Percentiles rank a stretch among this genome's conserved stretches.
Evolutionary conservation across 2,888 invertebrate species (phyloP).

Genomic region (Microplitis manilae): DNA sequence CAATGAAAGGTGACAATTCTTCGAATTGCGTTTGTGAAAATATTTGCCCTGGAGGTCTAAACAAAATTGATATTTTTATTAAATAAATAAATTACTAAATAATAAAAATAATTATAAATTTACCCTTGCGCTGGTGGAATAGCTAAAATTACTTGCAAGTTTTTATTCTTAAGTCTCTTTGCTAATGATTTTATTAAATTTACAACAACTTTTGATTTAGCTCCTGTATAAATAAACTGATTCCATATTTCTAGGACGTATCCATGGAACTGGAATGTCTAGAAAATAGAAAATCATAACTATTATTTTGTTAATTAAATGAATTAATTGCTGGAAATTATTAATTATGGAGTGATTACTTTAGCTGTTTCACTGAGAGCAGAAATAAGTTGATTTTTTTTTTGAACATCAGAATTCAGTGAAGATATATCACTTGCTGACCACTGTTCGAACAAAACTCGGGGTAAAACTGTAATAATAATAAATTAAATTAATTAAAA

Average conservation of each 20-base stretch:
- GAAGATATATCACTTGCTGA: slow-evolving; percentile 81
- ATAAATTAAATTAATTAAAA: background rate
- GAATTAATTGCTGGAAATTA: slow-evolving; percentile 80
- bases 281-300: slow-evolving; percentile 76
- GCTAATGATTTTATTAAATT: slow-evolving; percentile 79
- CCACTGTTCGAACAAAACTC: slow-evolving; percentile 93
- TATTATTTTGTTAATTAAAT: slow-evolving; percentile 73
- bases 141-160: slow-evolving; percentile 81
- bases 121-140: slow-evolving; percentile 84
- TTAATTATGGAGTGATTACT: slow-evolving; percentile 76
- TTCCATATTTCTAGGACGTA: slow-evolving; percentile 93
- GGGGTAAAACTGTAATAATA: slow-evolving; percentile 83
- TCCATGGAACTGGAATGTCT: slow-evolving; percentile 89
- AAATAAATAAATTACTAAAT: slow-evolving; percentile 48
- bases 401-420: slow-evolving; percentile 80
- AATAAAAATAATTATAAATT: slow-evolving; percentile 26
- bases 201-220: slow-evolving; percentile 75
- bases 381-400: slow-evolving; percentile 79
- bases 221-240: slow-evolving; percentile 80
- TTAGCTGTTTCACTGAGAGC: slow-evolving; percentile 77
- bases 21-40: slow-evolving; percentile 85
- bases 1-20: slow-evolving; percentile 82
- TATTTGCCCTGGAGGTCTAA: slow-evolving; percentile 73
- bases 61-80: slow-evolving; percentile 40
- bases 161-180: slow-evolving; percentile 68